Conservation (phyloP, 2,888 invertebrate genomes). For the Parnassius apollo region DNA sequence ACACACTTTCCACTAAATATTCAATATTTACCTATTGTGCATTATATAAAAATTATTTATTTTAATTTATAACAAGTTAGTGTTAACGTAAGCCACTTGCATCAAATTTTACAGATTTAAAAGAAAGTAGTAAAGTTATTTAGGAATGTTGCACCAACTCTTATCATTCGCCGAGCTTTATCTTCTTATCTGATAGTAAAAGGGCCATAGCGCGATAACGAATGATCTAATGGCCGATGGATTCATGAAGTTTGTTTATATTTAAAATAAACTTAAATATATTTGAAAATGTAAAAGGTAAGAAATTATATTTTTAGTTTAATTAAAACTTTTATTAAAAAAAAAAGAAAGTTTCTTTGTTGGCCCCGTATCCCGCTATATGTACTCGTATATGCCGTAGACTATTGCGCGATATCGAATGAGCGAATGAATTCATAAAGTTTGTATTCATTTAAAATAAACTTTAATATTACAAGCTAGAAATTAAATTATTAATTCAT, state of each 20-base stretch:
- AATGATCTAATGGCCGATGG: conserved; percentile 35
- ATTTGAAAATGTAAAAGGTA: not conserved
- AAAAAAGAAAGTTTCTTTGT: no score
- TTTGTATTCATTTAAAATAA: not conserved
- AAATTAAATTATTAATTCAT: not conserved
- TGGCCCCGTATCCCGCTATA: no score
- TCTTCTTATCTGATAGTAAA: conserved; percentile 41
- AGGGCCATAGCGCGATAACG: conserved; percentile 34
- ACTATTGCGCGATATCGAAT: no score
- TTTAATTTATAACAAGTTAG: not conserved
- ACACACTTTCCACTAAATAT: not conserved
- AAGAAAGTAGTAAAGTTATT: not conserved
- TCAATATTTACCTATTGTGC: not conserved
- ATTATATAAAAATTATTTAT: conserved; percentile 11
- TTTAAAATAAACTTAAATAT: not conserved
- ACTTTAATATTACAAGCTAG: not conserved
- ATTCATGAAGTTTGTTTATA: conserved; percentile 7
- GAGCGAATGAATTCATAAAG: conserved; percentile 23
- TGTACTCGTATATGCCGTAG: no score
- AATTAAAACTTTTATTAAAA: no score
- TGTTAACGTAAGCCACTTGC: not conserved
- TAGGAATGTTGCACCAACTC: conserved; percentile 6
- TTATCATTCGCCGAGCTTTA: conserved; percentile 25
- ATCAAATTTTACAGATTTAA: not conserved
- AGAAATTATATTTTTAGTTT: not conserved